These are phyloP conservation scores for Bactericera cockerelli DNA, from an alignment of 1,140 invertebrate genomes.

Conservation along the genomic window DNA sequence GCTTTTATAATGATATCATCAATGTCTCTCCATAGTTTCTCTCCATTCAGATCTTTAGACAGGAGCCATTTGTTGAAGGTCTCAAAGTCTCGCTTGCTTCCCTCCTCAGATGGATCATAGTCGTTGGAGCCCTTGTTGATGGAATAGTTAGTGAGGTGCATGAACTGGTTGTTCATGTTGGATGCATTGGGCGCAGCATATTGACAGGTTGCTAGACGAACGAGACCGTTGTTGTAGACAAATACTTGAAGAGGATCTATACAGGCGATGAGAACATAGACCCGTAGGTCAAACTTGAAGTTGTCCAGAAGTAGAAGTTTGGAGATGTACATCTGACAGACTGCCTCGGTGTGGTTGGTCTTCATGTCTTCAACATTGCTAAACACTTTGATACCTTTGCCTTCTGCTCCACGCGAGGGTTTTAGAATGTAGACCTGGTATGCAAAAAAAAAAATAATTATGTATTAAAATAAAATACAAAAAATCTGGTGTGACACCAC, in stretches of 20 bases:
- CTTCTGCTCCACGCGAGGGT: too few relatives aligned
- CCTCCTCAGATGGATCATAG: slow-evolving; percentile 20
- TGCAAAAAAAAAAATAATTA: too few relatives aligned
- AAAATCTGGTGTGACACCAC: too few relatives aligned
- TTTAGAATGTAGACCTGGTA: too few relatives aligned
- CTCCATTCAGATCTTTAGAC: slow-evolving; percentile 49
- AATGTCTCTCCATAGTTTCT: slow-evolving; percentile 57
- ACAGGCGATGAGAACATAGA: slow-evolving; percentile 87
- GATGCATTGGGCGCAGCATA: slow-evolving; percentile 41
- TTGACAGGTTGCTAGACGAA: slow-evolving; percentile 70
- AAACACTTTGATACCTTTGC: too few relatives aligned
- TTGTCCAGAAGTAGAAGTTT: slow-evolving; percentile 81
- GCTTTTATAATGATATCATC: slow-evolving; percentile 86
- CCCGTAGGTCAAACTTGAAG: slow-evolving; percentile 93
- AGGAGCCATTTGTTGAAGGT: too few relatives aligned
- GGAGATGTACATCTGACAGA: slow-evolving; percentile 5
- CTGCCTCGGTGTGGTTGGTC: too few relatives aligned
- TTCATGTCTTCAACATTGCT: too few relatives aligned
- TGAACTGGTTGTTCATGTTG: slow-evolving; percentile 73
- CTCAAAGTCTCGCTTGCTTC: too few relatives aligned
- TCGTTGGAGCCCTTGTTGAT: slow-evolving; percentile 60
- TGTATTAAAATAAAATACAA: too few relatives aligned
- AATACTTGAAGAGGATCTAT: slow-evolving; percentile 86
- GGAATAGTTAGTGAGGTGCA: slow-evolving; percentile 96
- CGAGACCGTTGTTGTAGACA: slow-evolving; percentile 89